A percentile compares a stretch with the other conserved stretches of the same genome.
Conservation (phyloP, 2,113 vertebrate genomes). For the Condylura cristata region DNA sequence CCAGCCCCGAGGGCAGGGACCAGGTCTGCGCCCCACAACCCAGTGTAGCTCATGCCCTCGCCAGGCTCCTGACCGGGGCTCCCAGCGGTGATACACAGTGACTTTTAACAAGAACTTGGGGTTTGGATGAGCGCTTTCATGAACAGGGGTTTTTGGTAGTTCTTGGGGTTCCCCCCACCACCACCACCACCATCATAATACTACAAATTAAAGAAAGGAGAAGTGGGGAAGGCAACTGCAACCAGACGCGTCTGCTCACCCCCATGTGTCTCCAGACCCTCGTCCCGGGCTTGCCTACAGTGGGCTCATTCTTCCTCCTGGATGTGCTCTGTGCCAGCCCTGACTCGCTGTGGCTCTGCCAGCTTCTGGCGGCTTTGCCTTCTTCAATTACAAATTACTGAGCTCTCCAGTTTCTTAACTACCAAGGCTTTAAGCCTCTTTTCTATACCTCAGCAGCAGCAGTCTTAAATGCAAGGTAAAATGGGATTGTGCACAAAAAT, state of each 20-base stretch:
- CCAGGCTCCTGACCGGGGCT: too few species aligned
- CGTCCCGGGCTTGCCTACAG: neutral
- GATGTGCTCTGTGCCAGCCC: neutral
- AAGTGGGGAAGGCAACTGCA: neutral
- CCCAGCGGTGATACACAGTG: neutral
- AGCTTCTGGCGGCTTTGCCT: slow-evolving; percentile 33
- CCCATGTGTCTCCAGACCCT: slow-evolving; percentile 14
- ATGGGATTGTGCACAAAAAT: slow-evolving; percentile 58
- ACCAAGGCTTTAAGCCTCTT: slow-evolving; percentile 47
- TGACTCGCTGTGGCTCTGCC: slow-evolving; percentile 14
- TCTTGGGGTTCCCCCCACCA: neutral
- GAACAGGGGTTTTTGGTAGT: neutral
- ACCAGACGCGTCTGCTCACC: neutral
- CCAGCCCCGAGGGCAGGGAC: neutral
- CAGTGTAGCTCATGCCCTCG: neutral
- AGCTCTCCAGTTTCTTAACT: slow-evolving; percentile 36
- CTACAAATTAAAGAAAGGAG: neutral
- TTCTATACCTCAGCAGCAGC: neutral
- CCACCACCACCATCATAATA: neutral
- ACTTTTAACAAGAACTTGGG: neutral
- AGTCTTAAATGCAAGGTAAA: slow-evolving; percentile 58
- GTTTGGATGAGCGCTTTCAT: neutral
- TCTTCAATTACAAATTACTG: slow-evolving; percentile 48
- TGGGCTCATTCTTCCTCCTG: neutral
- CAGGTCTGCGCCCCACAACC: neutral